A percentile compares a stretch with the other conserved stretches of the same genome.
phyloP scores from a whole-genome alignment of 2,113 vertebrate genomes.

The Lagenorhynchus albirostris region DNA sequence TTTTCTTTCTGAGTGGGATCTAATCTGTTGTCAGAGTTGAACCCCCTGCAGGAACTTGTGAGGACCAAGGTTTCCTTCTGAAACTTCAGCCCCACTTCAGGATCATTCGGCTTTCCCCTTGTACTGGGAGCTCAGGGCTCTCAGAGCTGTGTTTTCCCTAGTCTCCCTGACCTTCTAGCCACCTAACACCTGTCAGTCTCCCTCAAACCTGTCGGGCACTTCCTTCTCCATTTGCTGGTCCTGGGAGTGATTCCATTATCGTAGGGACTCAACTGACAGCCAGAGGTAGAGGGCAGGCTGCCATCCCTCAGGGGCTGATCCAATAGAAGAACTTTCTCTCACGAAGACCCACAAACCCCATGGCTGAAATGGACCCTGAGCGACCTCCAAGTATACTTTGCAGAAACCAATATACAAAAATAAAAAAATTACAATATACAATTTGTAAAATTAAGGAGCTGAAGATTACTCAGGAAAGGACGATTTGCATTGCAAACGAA shows the following conservation, averaged over 20 bases:
- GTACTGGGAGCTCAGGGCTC: neutral
- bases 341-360: neutral
- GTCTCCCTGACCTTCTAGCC: neutral
- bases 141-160: neutral
- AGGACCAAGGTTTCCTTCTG: neutral
- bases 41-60: neutral
- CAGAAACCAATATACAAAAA: neutral
- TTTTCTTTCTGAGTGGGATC: neutral
- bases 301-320: no score
- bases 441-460: slow-evolving; percentile 57
- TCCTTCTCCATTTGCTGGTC: neutral
- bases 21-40: neutral
- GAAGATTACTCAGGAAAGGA: slow-evolving; percentile 48
- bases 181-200: neutral
- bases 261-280: fast-evolving
- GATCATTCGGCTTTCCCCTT: no score
- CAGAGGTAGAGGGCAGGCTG: neutral
- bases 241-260: neutral
- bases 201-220: neutral
- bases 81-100: neutral
- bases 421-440: slow-evolving; percentile 12
- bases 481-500: slow-evolving; percentile 63
- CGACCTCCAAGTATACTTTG: slow-evolving; percentile 15
- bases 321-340: neutral
- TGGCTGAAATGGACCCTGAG: neutral